Evolutionary conservation across 1,140 invertebrate genomes (phyloP), one percentile per base, ranked within the genome.

Genomic region (Dinoponera quadriceps): DNA sequence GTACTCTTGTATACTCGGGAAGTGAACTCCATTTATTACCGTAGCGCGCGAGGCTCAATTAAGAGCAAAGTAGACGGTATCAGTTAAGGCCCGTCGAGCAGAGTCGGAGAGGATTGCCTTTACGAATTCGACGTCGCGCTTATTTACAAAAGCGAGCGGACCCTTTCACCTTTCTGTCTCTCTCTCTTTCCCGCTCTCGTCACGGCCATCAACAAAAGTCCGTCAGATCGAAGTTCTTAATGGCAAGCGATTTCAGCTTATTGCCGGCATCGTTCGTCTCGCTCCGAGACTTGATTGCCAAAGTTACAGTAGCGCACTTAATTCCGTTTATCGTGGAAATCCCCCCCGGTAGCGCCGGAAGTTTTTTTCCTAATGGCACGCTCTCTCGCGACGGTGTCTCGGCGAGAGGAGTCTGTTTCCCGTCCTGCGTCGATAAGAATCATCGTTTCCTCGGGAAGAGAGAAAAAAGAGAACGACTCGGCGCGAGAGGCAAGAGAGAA

Each of bases 321-420:
- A 77, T 77, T 77, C 49, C 74, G 74, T 77, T 77, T 77, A 77
- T 77, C 74, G 49, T 55, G 29, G 63, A 77, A 66, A 77, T 38
- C 60, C 49, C 20, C 48, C 66, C 57, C n/a, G n/a, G 7, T 74
- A 2, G 33, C 62, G 1, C 38, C 44, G 38, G 14, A 22, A 75
- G 14, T 22, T 65, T 62, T 75, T 77, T 66, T 27, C 48, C 48
- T 66, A 77, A 66, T 66, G 14, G 60, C n/a, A 20, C 13, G 25
- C 20, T 38, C 11, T 14, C 11, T n/a, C 3, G 3, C 22, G 18
- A 51, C 27, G 33, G 44, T 44, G 55, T 29, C 27, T 18, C 33
- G 18, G 20, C 20, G 13, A 4, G 22, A 48, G 20, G 20, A 66
- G 22, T 16, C 14, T 22, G 29, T 27, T 49, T 38, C 44, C 13